Evolutionary conservation across 2,113 vertebrate genomes (phyloP).

Genomic region (Chaetodon auriga): DNA sequence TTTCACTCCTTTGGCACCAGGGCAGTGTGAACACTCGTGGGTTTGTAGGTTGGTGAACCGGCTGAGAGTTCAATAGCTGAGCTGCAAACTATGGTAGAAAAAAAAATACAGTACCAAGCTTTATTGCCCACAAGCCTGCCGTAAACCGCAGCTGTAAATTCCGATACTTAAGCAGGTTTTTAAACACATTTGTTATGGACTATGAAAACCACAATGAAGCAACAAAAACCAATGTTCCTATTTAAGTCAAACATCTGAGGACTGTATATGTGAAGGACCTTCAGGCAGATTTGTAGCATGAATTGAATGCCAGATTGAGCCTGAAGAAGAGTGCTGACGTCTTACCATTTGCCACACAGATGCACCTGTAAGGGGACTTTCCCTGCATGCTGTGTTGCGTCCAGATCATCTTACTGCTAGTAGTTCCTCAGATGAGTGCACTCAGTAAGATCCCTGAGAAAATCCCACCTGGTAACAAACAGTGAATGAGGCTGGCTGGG

Average conservation of each 20-base stretch:
- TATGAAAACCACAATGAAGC: background rate
- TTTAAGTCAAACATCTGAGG: background rate
- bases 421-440: conserved; percentile 1
- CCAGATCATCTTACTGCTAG: conserved; percentile 43
- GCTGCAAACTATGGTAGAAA: background rate
- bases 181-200: background rate
- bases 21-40: background rate
- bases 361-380: conserved; percentile 26
- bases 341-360: background rate
- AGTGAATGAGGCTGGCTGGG: conserved; percentile 28
- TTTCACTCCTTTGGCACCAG: background rate
- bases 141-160: background rate
- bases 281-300: background rate
- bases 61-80: conserved; percentile 16
- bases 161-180: background rate
- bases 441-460: conserved; percentile 57
- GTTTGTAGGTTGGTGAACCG: background rate
- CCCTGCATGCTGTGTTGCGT: conserved; percentile 10
- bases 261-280: background rate
- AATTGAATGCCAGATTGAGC: background rate
- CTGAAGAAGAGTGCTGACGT: background rate
- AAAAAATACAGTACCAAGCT: background rate
- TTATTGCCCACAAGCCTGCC: background rate
- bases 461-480: conserved; percentile 59
- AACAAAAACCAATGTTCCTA: background rate